These are phyloP conservation scores for Beris morrisii DNA, from an alignment of 2,888 invertebrate species.

Conservation along the genomic window DNA sequence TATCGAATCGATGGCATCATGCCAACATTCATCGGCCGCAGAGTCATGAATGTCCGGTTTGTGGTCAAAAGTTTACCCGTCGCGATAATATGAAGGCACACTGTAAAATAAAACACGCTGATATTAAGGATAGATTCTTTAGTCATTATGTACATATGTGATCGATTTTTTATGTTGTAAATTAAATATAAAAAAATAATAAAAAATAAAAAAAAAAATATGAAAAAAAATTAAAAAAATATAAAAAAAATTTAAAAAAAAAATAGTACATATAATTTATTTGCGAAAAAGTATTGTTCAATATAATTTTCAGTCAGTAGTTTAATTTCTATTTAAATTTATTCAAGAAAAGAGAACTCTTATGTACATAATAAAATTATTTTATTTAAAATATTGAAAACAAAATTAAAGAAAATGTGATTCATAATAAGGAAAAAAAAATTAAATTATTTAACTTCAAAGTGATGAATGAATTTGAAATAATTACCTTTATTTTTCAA, in stretches of 20 bases:
- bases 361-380: slow-evolving; percentile 18
- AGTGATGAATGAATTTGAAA: background rate
- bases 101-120: slow-evolving; percentile 63
- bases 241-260: slow-evolving; percentile 19
- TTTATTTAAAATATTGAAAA: background rate
- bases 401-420: slow-evolving; percentile 1
- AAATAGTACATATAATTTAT: slow-evolving; percentile 5
- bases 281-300: background rate
- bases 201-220: slow-evolving; percentile 25
- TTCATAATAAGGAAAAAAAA: background rate
- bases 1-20: slow-evolving; percentile 67
- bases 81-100: slow-evolving; percentile 68
- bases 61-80: slow-evolving; percentile 63
- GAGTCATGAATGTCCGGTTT: slow-evolving; percentile 63
- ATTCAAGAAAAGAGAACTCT: slow-evolving; percentile 3
- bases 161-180: slow-evolving; percentile 55
- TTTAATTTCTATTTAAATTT: slow-evolving; percentile 6
- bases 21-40: slow-evolving; percentile 63
- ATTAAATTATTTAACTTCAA: background rate
- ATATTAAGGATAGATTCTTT: slow-evolving; percentile 57
- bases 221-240: slow-evolving; percentile 28
- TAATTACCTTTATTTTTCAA: background rate
- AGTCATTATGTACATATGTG: slow-evolving; percentile 59
- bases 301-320: slow-evolving; percentile 6
- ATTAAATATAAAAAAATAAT: slow-evolving; percentile 42